Base-by-base conservation (phyloP, 2,113 vertebrate genomes). In the Cygnus atratus region DNA sequence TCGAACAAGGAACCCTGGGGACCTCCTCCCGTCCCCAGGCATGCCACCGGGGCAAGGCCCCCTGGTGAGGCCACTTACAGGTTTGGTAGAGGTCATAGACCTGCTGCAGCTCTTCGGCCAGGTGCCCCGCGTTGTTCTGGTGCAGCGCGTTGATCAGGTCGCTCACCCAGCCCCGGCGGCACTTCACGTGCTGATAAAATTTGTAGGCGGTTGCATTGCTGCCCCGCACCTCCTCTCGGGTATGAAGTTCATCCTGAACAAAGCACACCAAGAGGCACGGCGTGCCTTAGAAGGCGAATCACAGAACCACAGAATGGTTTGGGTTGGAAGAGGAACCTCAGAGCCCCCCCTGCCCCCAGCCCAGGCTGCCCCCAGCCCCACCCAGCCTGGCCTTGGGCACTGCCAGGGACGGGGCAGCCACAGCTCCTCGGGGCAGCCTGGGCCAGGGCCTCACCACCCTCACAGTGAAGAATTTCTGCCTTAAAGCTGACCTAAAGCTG, bases 141-240 rank as follows among this genome's bases (percentile, higher is more conserved):
- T 44, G 93, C 81, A 97, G 70, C 0, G 94, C 96, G 0, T 81
- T 13, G 62, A 97, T 96, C 31, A 97, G 89, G 55, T 97, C 96
- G 5, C 1, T 31, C 26, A 96, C 96, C 96, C 96, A 97, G 58
- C 84, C 95, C 70, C 31, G 25, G 8, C 94, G 84, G 62, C 96
- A 97, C 80, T 13, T 92, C 87, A 95, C 74, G 77, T 72, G 15
- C 70, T 96, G 96, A 41, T 97, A 97, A 11, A 97, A 92, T 35
- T 11, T 84, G 26, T 91, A 97, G 20, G 66, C 94, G 0, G 93
- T 93, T 0, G 87, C 84, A 4, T 93, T 84, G 80, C 76, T 93
- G 2, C 96, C 96, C 29, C 95, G 87, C 7, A 3, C 71, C 26
- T 97, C 96, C 66, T 92, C 91, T 29, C 96, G 95, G 57, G 95